phyloP scores from a whole-genome alignment of 2,888 invertebrate species.

The Zygaena filipendulae region DNA sequence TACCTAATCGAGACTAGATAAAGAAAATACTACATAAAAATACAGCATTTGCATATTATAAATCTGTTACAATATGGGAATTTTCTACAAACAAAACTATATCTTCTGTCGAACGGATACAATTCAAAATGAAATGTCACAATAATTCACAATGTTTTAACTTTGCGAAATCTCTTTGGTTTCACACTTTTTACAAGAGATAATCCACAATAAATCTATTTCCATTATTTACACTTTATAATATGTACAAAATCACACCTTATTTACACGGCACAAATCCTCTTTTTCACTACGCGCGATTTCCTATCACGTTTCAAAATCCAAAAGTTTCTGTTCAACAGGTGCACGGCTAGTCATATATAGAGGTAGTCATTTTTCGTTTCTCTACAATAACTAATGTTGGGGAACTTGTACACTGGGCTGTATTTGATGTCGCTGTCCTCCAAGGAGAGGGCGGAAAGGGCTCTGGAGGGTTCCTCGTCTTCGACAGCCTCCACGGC shows the following conservation, averaged over 20 bases:
- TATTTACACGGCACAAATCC: conserved; percentile 46
- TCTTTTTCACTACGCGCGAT: conserved; percentile 29
- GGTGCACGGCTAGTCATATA: conserved; percentile 44
- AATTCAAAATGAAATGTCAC: too few relatives aligned
- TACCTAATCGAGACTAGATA: too few relatives aligned
- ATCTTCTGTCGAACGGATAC: too few relatives aligned
- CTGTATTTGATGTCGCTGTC: conserved; percentile 52
- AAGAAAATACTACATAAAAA: too few relatives aligned
- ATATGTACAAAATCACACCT: conserved; percentile 25
- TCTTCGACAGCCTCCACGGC: conserved; percentile 32
- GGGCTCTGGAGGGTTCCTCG: conserved; percentile 45
- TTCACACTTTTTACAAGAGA: too few relatives aligned
- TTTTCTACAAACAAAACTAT: too few relatives aligned
- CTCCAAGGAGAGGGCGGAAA: conserved; percentile 55
- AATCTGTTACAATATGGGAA: too few relatives aligned
- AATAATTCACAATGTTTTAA: too few relatives aligned
- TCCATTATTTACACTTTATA: conserved; percentile 44
- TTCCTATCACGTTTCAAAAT: too few relatives aligned
- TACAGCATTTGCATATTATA: too few relatives aligned
- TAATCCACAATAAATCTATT: too few relatives aligned
- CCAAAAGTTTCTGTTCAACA: conserved; percentile 22
- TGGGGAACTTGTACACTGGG: conserved; percentile 61
- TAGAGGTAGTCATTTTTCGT: conserved; percentile 60
- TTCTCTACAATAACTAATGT: conserved; percentile 53
- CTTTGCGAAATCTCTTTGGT: conserved; percentile 59